Conservation (phyloP, 2,113 vertebrate species). For the Ciconia stormi region DNA sequence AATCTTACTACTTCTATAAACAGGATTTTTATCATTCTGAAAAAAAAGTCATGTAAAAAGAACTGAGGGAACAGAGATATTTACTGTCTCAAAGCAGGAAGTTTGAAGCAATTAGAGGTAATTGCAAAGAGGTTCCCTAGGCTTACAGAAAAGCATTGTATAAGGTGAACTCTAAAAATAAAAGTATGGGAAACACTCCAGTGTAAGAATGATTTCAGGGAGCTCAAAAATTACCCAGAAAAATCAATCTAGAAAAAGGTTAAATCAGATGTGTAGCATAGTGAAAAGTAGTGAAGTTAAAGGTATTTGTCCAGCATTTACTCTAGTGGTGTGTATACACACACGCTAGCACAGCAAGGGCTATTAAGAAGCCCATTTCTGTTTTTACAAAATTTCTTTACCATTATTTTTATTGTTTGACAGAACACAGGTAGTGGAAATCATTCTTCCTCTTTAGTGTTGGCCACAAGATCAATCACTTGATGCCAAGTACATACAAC, state of each 20-base stretch:
- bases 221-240: neutral
- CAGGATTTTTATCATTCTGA: neutral
- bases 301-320: neutral
- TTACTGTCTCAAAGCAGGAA: neutral
- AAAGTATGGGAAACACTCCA: neutral
- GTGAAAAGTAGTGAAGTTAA: neutral
- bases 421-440: neutral
- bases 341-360: neutral
- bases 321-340: neutral
- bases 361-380: neutral
- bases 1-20: neutral
- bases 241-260: neutral
- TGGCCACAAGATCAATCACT: neutral
- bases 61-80: neutral
- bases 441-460: neutral
- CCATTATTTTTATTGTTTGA: neutral
- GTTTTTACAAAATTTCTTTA: neutral
- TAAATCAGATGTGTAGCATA: neutral
- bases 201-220: neutral
- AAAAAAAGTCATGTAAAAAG: neutral
- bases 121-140: neutral
- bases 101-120: neutral
- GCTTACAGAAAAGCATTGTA: neutral
- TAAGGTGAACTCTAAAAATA: neutral
- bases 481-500: neutral